Conservation (phyloP, 2,797 vertebrate species). For the Tadarida brasiliensis region DNA sequence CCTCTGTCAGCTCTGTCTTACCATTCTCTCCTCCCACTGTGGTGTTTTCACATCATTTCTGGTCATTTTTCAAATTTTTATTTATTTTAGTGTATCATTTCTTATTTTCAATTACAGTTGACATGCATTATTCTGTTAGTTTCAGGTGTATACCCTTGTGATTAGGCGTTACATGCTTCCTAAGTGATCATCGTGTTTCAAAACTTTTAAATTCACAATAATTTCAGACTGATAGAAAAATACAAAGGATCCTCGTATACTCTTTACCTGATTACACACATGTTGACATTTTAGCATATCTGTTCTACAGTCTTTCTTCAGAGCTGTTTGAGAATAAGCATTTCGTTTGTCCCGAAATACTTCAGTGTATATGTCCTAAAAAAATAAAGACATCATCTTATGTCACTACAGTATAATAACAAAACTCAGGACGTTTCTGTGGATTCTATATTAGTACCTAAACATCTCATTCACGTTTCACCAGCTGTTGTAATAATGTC, state of each 20-base stretch:
- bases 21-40: neutral
- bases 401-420: too few species aligned
- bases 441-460: neutral
- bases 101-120: too few species aligned
- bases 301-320: neutral
- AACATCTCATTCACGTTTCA: neutral
- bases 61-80: neutral
- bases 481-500: neutral
- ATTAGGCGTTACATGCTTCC: too few species aligned
- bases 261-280: neutral
- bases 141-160: too few species aligned
- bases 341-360: neutral
- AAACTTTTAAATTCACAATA: neutral
- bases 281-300: neutral
- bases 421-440: neutral
- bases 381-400: too few species aligned
- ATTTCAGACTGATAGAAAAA: neutral
- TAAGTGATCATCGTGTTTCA: too few species aligned
- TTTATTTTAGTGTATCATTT: too few species aligned
- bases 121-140: too few species aligned
- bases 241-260: neutral
- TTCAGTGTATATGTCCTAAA: neutral
- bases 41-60: neutral
- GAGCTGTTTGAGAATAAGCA: neutral
- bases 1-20: neutral